Base-by-base conservation (phyloP, 30 jellyfish, hydroid and myxozoan genomes). In the Hydractinia echinata region DNA sequence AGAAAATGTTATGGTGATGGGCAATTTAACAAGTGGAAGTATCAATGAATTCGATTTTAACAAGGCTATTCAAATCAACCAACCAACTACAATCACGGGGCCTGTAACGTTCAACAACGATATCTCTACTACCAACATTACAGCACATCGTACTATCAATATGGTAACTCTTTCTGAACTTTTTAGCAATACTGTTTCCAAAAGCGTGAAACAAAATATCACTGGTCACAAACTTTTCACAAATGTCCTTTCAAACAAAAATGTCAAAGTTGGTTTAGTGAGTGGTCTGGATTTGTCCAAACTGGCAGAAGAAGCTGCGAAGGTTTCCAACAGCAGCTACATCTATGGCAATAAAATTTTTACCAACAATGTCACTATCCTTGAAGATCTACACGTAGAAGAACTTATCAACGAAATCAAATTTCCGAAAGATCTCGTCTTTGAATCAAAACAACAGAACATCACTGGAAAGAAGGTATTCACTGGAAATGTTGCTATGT, bases 351-450 rank as follows among this genome's bases (percentile, higher is more conserved):
- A 77, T 54, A 77, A 77, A 54, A 54, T 77, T 7, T 77, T 77
- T 30, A 61, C 55, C 20, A 30, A 54, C 55, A 77, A 61, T 21
- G 79, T 82, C 19, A 67, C 86, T 4, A 70, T 82, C 53, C 8
- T 9, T 9, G 76, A 49, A 67, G 79, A 67, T 53, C 8, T 82
- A 6, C 51, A 81, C 51, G 90, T 79, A 4, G 72, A 39, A 2
- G 91, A 91, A 39, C 18, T 55, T 8, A 13, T 86, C 51, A 79
- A 86, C 54, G 86, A 51, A 7, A 8, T 85, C 39, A 74, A 58
- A 10, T 79, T 64, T 51, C 97, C 97, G 51, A 55, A 51, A n/a
- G 90, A 82, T 4, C 85, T 79, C 19, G 87, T 91, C 39, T 62
- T 53, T 51, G 66, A 52, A 6, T 54, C 55, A 7, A 77, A 61